Evolutionary conservation across 2,888 invertebrate genomes (phyloP).

Genomic region (Scaptomyza cyrtandrae): DNA sequence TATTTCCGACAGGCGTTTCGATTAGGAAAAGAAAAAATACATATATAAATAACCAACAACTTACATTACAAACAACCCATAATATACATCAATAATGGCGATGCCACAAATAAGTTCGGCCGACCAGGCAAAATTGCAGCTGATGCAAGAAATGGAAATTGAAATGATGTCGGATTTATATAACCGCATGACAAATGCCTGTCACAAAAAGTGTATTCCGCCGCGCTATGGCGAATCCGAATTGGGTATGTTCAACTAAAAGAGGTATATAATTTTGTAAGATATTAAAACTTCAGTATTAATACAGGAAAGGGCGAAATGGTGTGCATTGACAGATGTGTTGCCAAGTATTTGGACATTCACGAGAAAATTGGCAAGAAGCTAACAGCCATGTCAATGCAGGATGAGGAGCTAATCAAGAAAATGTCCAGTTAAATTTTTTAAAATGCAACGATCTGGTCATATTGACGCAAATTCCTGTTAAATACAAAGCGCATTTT

Average conservation of each 20-base stretch:
- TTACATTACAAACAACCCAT: slow-evolving; percentile 4
- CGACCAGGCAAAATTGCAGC: slow-evolving; percentile 92
- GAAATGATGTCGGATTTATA: slow-evolving; percentile 99
- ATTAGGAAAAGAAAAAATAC: slow-evolving; percentile 43
- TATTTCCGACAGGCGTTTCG: slow-evolving; percentile 84
- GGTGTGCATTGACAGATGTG: slow-evolving; percentile 98
- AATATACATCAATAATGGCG: slow-evolving; percentile 84
- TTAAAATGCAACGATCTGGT: slow-evolving; percentile 21
- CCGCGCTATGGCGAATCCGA: slow-evolving; percentile 96
- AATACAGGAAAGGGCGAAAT: slow-evolving; percentile 95
- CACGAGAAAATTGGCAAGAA: slow-evolving; percentile 99
- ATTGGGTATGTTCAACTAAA: slow-evolving; percentile 86
- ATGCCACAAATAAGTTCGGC: slow-evolving; percentile 87
- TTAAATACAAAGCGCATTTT: slow-evolving; percentile 46
- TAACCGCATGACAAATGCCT: slow-evolving; percentile 95
- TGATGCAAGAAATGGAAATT: slow-evolving; percentile 98
- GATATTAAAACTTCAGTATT: background rate
- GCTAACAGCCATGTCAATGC: slow-evolving; percentile 95
- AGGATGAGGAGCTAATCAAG: slow-evolving; percentile 90
- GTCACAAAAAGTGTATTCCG: slow-evolving; percentile 98
- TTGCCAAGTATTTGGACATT: slow-evolving; percentile 98
- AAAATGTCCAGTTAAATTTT: slow-evolving; percentile 84
- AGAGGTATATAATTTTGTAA: background rate
- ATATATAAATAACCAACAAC: slow-evolving; percentile 20
- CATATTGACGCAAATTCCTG: slow-evolving; percentile 41